These are phyloP conservation scores for Oligia strigilis DNA, from an alignment of 2,888 invertebrate species.

Conservation along the genomic window DNA sequence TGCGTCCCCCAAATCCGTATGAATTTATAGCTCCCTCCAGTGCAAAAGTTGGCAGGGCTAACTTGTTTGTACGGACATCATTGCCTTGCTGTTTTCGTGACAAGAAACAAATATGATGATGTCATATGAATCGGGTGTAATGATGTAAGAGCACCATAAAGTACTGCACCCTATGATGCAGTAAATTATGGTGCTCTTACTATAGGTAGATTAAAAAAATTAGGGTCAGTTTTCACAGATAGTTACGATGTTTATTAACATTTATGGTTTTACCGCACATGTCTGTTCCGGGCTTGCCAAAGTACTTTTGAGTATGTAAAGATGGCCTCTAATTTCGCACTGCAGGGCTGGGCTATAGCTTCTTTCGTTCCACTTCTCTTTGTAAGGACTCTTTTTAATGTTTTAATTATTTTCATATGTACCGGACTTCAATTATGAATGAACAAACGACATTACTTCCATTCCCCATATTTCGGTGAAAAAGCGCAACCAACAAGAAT, in stretches of 20 bases:
- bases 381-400: neutral
- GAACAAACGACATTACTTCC: neutral
- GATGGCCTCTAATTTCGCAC: neutral
- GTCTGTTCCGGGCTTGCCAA: neutral
- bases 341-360: neutral
- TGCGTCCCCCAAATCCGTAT: slow-evolving; percentile 72
- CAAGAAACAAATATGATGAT: slow-evolving; percentile 19
- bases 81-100: slow-evolving; percentile 50
- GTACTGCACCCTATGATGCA: neutral
- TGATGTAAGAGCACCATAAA: neutral
- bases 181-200: neutral
- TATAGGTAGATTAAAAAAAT: neutral
- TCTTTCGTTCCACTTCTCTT: neutral
- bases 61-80: slow-evolving; percentile 56
- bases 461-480: neutral
- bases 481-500: neutral
- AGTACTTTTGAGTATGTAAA: neutral
- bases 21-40: slow-evolving; percentile 74
- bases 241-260: neutral
- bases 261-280: neutral
- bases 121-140: slow-evolving; percentile 8
- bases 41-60: slow-evolving; percentile 57
- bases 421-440: neutral
- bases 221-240: neutral
- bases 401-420: neutral